Evolutionary conservation across 2,113 vertebrate genomes (phyloP).

Genomic region (Xenus cinereus): DNA sequence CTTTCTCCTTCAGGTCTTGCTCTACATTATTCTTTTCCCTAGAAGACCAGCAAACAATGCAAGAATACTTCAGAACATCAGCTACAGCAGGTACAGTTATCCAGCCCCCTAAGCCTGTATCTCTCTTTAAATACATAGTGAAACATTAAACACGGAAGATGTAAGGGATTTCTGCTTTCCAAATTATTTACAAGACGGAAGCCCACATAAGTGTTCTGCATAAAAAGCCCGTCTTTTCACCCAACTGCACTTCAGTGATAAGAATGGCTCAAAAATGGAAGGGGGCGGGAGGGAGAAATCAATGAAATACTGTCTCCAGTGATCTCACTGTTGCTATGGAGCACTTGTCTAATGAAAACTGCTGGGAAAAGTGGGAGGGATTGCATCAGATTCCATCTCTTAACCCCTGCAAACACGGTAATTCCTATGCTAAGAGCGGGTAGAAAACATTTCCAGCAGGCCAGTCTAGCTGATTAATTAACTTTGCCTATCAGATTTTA

Average conservation of each 20-base stretch:
- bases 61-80: conserved; percentile 88
- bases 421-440: conserved; percentile 12
- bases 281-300: conserved; percentile 69
- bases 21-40: conserved; percentile 97
- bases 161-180: conserved; percentile 63
- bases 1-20: conserved; percentile 95
- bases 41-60: conserved; percentile 92
- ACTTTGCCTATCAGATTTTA: background rate
- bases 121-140: conserved; percentile 85
- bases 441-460: conserved; percentile 5
- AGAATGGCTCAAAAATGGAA: conserved; percentile 76
- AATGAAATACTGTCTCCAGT: conserved; percentile 79
- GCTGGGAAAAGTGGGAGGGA: conserved; percentile 77
- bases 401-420: conserved; percentile 71
- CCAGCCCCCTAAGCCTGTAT: conserved; percentile 79
- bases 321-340: conserved; percentile 87
- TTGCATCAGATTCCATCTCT: conserved; percentile 75
- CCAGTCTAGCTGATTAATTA: background rate
- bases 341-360: conserved; percentile 77
- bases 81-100: conserved; percentile 82
- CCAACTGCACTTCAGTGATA: conserved; percentile 74
- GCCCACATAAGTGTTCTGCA: conserved; percentile 61
- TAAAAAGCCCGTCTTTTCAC: conserved; percentile 70
- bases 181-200: conserved; percentile 68
- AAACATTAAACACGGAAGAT: conserved; percentile 73